Percentiles rank a stretch among this genome's conserved stretches.
These are phyloP conservation scores for Blera fallax DNA, from an alignment of 2,888 invertebrate species.

Conservation along the genomic window DNA sequence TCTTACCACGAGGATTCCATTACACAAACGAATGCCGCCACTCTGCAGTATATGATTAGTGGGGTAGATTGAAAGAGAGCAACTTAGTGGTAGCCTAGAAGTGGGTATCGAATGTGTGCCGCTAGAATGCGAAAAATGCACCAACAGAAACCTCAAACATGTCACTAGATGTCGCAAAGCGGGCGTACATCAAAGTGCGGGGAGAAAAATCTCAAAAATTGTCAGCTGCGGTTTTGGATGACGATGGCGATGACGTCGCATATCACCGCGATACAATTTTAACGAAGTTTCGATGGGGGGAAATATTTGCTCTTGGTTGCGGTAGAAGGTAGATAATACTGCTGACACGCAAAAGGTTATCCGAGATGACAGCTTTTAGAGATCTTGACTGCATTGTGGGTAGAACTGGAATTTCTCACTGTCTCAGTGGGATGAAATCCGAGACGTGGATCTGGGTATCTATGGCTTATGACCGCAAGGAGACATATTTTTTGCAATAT, in stretches of 20 bases:
- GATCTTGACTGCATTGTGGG: conserved; percentile 17
- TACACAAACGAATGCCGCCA: conserved; percentile 65
- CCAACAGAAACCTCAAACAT: conserved; percentile 63
- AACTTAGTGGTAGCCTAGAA: conserved; percentile 30
- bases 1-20: conserved; percentile 63
- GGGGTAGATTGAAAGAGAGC: conserved; percentile 37
- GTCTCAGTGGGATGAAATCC: conserved; percentile 18
- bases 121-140: conserved; percentile 57
- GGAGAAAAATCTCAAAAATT: conserved; percentile 21
- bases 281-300: conserved; percentile 14
- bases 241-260: conserved; percentile 18
- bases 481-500: not conserved
- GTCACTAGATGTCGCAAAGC: conserved; percentile 46
- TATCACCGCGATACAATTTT: conserved; percentile 27
- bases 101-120: conserved; percentile 58
- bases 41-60: conserved; percentile 47
- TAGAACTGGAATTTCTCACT: conserved; percentile 27
- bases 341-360: conserved; percentile 52
- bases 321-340: not conserved
- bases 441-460: conserved; percentile 5
- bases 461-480: not conserved
- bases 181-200: conserved; percentile 36
- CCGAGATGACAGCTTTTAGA: conserved; percentile 28
- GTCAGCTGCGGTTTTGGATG: conserved; percentile 58
- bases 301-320: conserved; percentile 25